Evolutionary conservation across 2,113 vertebrate genomes (phyloP).

Genomic region (Lanius collurio): DNA sequence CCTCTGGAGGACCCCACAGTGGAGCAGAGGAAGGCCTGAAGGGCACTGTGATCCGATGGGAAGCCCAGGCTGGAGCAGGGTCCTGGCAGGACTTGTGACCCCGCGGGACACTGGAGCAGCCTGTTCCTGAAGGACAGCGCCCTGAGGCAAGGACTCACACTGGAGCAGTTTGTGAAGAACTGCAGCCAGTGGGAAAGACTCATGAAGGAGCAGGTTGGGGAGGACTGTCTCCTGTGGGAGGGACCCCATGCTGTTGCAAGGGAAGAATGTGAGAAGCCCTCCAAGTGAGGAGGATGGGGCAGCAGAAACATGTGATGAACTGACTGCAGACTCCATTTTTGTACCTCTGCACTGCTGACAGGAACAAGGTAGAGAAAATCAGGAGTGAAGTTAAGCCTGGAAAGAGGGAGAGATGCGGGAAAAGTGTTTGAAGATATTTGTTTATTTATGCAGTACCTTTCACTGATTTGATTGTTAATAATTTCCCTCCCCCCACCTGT

Average conservation of each 20-base stretch:
- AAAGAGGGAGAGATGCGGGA: background rate
- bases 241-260: background rate
- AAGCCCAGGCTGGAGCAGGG: background rate
- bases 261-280: background rate
- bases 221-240: background rate
- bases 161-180: background rate
- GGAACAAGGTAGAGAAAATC: background rate
- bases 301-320: background rate
- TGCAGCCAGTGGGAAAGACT: background rate
- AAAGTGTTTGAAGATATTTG: background rate
- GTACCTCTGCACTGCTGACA: background rate
- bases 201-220: background rate
- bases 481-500: background rate
- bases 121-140: background rate
- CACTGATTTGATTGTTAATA: background rate
- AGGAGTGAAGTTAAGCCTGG: background rate
- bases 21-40: background rate
- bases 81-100: background rate
- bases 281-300: background rate
- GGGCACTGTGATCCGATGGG: rapidly evolving
- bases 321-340: background rate
- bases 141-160: background rate
- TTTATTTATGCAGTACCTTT: background rate
- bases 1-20: background rate
- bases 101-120: background rate